phyloP scores from a whole-genome alignment of 2,888 invertebrate genomes.

The Xestobium rufovillosum region DNA sequence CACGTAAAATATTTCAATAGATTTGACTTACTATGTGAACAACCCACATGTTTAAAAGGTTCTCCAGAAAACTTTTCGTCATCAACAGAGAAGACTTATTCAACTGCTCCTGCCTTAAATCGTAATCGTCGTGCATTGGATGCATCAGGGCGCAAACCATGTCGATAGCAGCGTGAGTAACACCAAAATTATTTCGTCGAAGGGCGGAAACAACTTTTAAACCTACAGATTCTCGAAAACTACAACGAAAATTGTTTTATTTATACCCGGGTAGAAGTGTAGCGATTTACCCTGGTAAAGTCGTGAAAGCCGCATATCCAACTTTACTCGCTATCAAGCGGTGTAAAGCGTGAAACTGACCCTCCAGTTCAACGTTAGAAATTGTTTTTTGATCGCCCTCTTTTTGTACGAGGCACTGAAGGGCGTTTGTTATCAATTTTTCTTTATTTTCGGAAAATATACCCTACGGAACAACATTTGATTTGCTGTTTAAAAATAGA shows the following conservation, averaged over 20 bases:
- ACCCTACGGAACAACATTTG: slow-evolving; percentile 57
- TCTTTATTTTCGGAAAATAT: slow-evolving; percentile 98
- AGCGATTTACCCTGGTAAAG: slow-evolving; percentile 67
- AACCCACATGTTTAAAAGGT: slow-evolving; percentile 90
- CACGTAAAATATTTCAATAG: slow-evolving; percentile 12
- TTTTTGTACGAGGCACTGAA: slow-evolving; percentile 74
- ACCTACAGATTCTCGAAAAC: slow-evolving; percentile 93
- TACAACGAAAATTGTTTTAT: slow-evolving; percentile 36
- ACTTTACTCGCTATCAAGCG: slow-evolving; percentile 95
- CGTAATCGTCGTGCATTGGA: slow-evolving; percentile 96
- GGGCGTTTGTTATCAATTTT: slow-evolving; percentile 86
- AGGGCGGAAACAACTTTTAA: slow-evolving; percentile 85
- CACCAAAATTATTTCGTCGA: slow-evolving; percentile 77
- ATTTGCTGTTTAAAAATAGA: slow-evolving; percentile 2
- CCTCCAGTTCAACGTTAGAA: slow-evolving; percentile 73
- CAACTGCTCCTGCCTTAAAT: slow-evolving; percentile 93
- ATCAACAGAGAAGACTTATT: slow-evolving; percentile 95
- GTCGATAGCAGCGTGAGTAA: slow-evolving; percentile 94
- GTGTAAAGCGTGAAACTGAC: slow-evolving; percentile 90
- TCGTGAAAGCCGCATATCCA: slow-evolving; percentile 93
- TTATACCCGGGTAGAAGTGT: background rate
- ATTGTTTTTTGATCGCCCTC: slow-evolving; percentile 56
- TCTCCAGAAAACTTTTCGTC: slow-evolving; percentile 85
- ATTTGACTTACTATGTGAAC: slow-evolving; percentile 73
- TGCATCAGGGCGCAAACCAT: slow-evolving; percentile 97